A percentile compares a stretch with the other conserved stretches of the same genome.
Conservation (phyloP, 2,888 invertebrate genomes). For the Stenodema calcarata region DNA sequence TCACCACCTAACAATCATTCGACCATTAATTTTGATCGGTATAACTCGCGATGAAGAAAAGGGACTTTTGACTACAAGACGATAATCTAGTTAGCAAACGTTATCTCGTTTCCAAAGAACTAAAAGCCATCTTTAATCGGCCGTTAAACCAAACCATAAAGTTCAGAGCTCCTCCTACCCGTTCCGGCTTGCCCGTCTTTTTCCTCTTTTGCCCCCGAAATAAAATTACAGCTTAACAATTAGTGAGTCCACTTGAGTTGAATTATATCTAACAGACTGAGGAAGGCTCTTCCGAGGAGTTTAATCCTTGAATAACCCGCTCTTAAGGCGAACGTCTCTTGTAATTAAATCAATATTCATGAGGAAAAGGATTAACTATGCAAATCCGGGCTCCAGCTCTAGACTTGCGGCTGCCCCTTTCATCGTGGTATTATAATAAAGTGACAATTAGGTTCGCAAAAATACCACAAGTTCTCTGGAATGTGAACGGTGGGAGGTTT, state of each 20-base stretch:
- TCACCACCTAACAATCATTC: too few relatives aligned
- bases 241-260: conserved; percentile 40
- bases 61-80: not conserved
- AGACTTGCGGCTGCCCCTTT: conserved; percentile 11
- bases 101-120: not conserved
- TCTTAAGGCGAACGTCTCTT: conserved; percentile 25
- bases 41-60: too few relatives aligned
- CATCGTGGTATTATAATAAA: conserved; percentile 1
- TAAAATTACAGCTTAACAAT: conserved; percentile 45
- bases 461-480: not conserved
- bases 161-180: not conserved
- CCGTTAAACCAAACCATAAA: conserved; percentile 35
- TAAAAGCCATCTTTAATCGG: not conserved
- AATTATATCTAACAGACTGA: conserved; percentile 39
- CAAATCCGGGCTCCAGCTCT: conserved; percentile 22
- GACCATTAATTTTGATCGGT: too few relatives aligned
- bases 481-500: not conserved
- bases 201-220: not conserved
- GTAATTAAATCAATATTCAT: conserved; percentile 49
- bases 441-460: conserved; percentile 6
- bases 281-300: not conserved
- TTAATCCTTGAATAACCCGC: conserved; percentile 28
- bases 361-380: conserved; percentile 43
- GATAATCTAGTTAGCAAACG: not conserved
- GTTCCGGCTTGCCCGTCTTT: not conserved